Conservation (phyloP, 1,140 invertebrate genomes). For the Procambarus clarkii region DNA sequence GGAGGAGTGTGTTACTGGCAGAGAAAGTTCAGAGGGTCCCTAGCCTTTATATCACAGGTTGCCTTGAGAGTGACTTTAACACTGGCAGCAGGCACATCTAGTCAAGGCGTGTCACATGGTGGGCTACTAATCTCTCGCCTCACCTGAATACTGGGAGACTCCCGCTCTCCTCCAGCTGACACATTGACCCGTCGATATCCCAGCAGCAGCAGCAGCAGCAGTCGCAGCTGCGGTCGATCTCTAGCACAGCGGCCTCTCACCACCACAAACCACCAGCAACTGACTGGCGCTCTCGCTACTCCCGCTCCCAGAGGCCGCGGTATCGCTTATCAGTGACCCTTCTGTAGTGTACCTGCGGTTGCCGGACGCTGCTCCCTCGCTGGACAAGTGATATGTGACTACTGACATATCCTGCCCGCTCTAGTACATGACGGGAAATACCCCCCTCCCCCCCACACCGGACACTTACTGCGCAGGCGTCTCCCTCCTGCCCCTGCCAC, state of each 20-base stretch:
- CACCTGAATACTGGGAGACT: constrained; percentile 3
- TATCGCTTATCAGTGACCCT: not conserved
- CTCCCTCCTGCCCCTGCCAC: not conserved
- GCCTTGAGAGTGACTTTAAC: not conserved
- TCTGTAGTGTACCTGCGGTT: not conserved
- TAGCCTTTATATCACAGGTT: not conserved
- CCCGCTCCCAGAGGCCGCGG: not conserved
- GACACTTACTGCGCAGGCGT: constrained; percentile 9
- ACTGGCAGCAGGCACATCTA: not conserved
- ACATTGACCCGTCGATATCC: constrained; percentile 12
- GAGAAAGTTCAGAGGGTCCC: constrained; percentile 4
- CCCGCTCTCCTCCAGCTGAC: not conserved
- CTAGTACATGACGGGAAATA: not conserved
- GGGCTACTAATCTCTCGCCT: not conserved
- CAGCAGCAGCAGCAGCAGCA: not conserved
- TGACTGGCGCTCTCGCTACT: not conserved
- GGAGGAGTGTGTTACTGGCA: not conserved
- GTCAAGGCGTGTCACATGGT: not conserved
- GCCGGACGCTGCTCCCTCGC: not conserved
- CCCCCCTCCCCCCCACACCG: constrained; percentile 1
- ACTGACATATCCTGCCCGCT: not conserved
- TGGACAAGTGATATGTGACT: not conserved
- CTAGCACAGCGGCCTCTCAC: constrained; percentile 20
- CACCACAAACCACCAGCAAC: constrained; percentile 1
- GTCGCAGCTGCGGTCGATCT: not conserved